A percentile compares a stretch with the other conserved stretches of the same genome.
Conservation (phyloP, 2,113 vertebrate genomes). For the Rhinogobius similis region DNA sequence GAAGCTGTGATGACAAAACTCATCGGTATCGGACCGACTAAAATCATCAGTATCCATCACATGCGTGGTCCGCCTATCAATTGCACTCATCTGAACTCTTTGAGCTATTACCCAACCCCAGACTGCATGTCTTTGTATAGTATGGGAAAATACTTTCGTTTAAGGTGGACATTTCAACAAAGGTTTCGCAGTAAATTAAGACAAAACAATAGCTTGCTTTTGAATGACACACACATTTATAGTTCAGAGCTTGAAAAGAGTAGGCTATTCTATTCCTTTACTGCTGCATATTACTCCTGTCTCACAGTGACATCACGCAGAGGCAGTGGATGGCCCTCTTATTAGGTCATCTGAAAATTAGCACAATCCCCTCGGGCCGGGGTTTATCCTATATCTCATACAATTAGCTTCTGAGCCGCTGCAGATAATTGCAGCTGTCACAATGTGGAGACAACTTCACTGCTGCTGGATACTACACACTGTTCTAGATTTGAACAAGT, state of each 20-base stretch:
- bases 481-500: conserved; percentile 32
- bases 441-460: conserved; percentile 55
- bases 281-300: not conserved
- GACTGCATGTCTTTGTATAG: no score
- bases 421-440: conserved; percentile 67
- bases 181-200: no score
- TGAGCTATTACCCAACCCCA: no score
- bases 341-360: conserved; percentile 78
- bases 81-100: no score
- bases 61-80: no score
- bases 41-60: no score
- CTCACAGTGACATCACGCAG: conserved; percentile 23
- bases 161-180: no score
- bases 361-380: conserved; percentile 71
- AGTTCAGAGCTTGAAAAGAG: not conserved
- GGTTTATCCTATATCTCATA: conserved; percentile 77
- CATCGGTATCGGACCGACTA: no score
- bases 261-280: not conserved
- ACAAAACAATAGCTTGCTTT: no score
- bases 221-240: no score
- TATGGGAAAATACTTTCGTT: no score
- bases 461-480: conserved; percentile 34
- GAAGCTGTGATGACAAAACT: no score
- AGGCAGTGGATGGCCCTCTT: conserved; percentile 63
- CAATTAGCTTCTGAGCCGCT: conserved; percentile 76